phyloP scores from a whole-genome alignment of 30 jellyfish, hydroid and myxozoan species.

The Turritopsis dohrnii region DNA sequence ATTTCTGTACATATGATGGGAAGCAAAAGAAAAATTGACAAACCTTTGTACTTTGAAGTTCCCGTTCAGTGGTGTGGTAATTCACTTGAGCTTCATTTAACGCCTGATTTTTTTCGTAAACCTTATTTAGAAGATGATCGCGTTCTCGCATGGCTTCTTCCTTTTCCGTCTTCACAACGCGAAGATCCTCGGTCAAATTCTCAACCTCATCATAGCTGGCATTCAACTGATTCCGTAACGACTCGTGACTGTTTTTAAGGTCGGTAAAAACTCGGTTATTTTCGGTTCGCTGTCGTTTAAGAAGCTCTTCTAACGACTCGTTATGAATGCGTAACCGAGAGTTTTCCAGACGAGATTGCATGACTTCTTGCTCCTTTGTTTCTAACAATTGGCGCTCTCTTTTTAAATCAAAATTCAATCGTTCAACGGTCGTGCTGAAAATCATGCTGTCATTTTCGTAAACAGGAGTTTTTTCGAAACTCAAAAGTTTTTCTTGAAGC shows the following conservation, averaged over 20 bases:
- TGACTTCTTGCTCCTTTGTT: background rate
- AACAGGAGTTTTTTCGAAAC: background rate
- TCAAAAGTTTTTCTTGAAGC: background rate
- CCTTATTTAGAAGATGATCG: background rate
- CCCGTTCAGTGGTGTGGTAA: conserved; percentile 6
- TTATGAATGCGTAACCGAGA: background rate
- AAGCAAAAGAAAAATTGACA: no score
- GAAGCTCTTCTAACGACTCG: background rate
- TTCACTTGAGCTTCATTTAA: background rate
- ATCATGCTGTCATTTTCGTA: background rate
- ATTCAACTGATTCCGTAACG: background rate
- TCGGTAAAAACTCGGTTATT: conserved; percentile 10
- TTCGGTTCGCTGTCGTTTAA: background rate
- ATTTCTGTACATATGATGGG: no score
- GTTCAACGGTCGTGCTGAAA: background rate
- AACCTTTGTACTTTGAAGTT: conserved; percentile 1
- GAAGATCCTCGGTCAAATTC: background rate
- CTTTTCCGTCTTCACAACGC: background rate
- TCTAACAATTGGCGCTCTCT: background rate
- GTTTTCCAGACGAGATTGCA: background rate
- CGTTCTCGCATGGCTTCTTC: conserved; percentile 10
- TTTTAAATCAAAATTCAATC: background rate
- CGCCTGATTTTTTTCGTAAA: background rate
- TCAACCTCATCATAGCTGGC: background rate
- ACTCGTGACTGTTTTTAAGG: background rate